Conservation (phyloP, 2,113 vertebrate genomes). For the Haemorhous mexicanus region DNA sequence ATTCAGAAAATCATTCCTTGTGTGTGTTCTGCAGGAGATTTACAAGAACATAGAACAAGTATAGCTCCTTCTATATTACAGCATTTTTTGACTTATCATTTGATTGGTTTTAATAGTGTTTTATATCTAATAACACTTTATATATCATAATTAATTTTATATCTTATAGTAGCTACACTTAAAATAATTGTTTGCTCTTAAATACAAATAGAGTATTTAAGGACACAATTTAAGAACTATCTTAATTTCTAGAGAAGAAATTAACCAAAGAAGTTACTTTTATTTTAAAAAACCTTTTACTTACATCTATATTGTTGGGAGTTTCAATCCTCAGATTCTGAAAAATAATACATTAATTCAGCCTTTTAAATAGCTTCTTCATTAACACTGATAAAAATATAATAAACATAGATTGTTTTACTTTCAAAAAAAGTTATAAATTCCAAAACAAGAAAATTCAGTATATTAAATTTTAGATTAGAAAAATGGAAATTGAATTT, state of each 20-base stretch:
- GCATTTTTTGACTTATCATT: neutral
- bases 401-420: neutral
- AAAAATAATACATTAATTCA: slow-evolving; percentile 18
- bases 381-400: neutral
- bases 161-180: neutral
- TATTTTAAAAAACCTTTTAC: neutral
- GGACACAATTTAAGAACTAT: neutral
- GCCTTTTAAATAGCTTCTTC: neutral
- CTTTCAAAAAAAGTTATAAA: neutral
- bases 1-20: neutral
- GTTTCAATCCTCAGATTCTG: slow-evolving; percentile 68
- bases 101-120: neutral
- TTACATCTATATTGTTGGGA: slow-evolving; percentile 64
- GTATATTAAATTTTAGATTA: neutral
- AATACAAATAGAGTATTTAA: neutral
- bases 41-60: neutral
- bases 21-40: neutral
- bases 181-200: neutral
- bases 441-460: neutral
- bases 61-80: neutral
- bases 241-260: neutral
- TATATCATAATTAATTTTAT: neutral
- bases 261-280: neutral
- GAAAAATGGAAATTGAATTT: neutral
- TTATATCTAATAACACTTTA: neutral